Conservation (phyloP, 2,888 invertebrate species). For the Polydrusus tereticollis region DNA sequence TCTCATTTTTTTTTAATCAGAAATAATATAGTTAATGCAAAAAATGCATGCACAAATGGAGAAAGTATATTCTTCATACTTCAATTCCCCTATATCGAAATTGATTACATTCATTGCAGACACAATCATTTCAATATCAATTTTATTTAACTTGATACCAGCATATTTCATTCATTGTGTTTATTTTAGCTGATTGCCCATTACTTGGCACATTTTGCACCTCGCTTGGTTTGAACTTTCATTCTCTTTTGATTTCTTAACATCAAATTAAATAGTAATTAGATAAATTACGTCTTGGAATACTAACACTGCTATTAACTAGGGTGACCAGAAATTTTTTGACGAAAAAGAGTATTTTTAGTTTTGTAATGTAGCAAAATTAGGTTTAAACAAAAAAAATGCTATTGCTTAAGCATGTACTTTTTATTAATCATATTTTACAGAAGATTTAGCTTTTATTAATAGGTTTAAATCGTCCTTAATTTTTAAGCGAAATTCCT, state of each 20-base stretch:
- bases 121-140: background rate
- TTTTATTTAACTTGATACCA: background rate
- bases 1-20: too few species aligned
- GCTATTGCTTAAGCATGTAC: too few species aligned
- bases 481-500: too few species aligned
- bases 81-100: background rate
- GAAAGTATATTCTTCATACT: conserved; percentile 9
- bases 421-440: too few species aligned
- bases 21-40: background rate
- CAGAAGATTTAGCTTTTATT: too few species aligned
- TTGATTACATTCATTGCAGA: background rate
- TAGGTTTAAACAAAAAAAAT: too few species aligned
- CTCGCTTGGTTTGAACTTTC: background rate
- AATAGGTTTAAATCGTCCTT: too few species aligned
- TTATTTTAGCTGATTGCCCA: background rate
- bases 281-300: background rate
- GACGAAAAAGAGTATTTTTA: too few species aligned
- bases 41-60: background rate
- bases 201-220: background rate
- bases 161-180: conserved; percentile 7
- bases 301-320: background rate
- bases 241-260: conserved; percentile 10
- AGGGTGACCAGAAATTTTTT: background rate
- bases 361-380: too few species aligned
- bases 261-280: background rate